These are phyloP conservation scores for Coluber constrictor DNA, from an alignment of 2,797 vertebrate species.

Conservation along the genomic window DNA sequence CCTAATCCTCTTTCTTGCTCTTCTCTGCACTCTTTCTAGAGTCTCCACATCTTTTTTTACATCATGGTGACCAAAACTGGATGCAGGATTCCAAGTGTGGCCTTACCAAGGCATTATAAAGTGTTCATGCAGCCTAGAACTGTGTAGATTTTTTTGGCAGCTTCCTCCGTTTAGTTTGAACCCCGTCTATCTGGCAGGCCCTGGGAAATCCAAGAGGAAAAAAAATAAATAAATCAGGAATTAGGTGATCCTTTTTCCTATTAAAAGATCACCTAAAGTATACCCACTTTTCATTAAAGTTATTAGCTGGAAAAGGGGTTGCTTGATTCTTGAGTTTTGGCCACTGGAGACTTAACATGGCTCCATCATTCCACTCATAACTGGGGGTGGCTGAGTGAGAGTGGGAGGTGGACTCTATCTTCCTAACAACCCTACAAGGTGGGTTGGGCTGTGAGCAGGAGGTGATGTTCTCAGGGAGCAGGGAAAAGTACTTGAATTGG, in stretches of 20 bases:
- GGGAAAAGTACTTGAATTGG: background rate
- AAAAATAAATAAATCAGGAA: background rate
- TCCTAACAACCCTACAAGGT: background rate
- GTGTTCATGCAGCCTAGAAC: no score
- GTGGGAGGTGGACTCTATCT: background rate
- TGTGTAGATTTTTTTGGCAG: no score
- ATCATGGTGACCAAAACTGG: no score
- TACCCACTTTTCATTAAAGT: background rate
- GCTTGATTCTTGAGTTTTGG: background rate
- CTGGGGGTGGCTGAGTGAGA: background rate
- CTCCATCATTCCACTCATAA: background rate
- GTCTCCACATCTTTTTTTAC: no score
- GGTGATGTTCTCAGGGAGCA: background rate
- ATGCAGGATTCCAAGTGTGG: no score
- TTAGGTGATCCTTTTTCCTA: background rate
- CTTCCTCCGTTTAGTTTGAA: fast-evolving
- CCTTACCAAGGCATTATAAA: no score
- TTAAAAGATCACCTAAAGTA: background rate
- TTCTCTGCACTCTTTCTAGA: no score
- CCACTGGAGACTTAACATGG: background rate
- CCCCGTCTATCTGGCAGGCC: background rate
- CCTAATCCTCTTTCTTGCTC: no score
- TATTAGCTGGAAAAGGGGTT: background rate
- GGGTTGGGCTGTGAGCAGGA: background rate
- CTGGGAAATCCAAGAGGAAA: background rate